A percentile compares a stretch with the other conserved stretches of the same genome.
Conservation (phyloP, 2,797 vertebrate species). For the Anguilla marmorata region DNA sequence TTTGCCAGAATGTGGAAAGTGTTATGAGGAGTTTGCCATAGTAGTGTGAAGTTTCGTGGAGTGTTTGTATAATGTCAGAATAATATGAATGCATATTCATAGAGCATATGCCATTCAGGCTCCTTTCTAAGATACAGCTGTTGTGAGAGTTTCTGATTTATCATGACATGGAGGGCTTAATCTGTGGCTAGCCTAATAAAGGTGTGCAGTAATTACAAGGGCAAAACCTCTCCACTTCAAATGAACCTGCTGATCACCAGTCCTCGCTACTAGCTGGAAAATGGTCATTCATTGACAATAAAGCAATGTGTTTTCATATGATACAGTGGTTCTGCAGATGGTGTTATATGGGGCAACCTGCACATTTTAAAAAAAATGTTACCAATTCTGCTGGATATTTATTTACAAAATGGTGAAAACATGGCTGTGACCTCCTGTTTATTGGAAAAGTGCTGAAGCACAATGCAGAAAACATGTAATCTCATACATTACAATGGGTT, state of each 20-base stretch:
- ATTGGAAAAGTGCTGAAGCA: not conserved
- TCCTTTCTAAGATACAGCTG: not conserved
- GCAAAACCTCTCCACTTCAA: slow-evolving; percentile 3
- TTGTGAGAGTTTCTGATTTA: not conserved
- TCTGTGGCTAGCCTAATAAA: not conserved
- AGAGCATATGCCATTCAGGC: not conserved
- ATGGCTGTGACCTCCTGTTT: not conserved
- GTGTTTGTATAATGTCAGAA: not conserved
- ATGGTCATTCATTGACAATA: not conserved
- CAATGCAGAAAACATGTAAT: not conserved
- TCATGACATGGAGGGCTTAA: not conserved
- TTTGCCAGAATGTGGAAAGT: not conserved
- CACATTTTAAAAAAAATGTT: not conserved
- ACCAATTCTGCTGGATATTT: not conserved
- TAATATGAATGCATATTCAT: not conserved
- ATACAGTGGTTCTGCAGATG: slow-evolving; percentile 37
- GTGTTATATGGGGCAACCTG: slow-evolving; percentile 31
- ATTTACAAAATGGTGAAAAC: not conserved
- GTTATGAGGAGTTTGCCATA: not conserved
- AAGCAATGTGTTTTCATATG: slow-evolving; percentile 23
- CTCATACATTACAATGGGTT: not conserved
- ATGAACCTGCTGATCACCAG: slow-evolving; percentile 7
- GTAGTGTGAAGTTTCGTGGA: not conserved
- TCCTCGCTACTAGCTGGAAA: not conserved
- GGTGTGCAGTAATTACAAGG: not conserved